Conservation (phyloP, 2,797 vertebrate genomes). For the Sebastes hubbsi region DNA sequence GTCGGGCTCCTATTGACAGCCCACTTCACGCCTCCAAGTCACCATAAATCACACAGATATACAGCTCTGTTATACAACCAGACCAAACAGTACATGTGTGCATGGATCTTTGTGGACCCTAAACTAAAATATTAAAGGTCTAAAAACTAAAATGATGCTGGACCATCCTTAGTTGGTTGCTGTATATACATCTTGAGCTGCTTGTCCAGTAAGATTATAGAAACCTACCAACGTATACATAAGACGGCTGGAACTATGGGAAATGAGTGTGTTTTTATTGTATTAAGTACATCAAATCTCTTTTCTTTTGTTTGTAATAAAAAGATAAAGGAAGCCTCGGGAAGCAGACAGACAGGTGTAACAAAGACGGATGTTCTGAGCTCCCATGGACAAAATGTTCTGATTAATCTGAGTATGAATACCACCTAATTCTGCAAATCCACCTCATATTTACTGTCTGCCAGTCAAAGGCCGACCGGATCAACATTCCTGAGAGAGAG, state of each 20-base stretch:
- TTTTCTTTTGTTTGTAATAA: background rate
- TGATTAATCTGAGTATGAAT: background rate
- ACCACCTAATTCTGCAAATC: background rate
- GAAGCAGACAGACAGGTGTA: background rate
- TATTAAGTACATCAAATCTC: background rate
- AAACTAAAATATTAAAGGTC: too few relatives aligned
- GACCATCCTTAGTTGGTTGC: too few relatives aligned
- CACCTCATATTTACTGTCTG: background rate
- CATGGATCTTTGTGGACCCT: too few relatives aligned
- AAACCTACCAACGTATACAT: too few relatives aligned
- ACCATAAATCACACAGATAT: too few relatives aligned
- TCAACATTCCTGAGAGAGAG: background rate
- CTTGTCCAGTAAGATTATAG: too few relatives aligned
- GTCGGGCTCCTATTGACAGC: background rate
- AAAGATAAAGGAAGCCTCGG: background rate
- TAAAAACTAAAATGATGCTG: too few relatives aligned
- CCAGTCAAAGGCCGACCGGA: background rate
- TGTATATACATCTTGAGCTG: too few relatives aligned
- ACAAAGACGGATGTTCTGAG: background rate
- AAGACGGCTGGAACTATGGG: background rate
- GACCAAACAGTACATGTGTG: too few relatives aligned
- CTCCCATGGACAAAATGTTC: background rate
- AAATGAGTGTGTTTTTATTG: background rate
- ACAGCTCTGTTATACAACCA: too few relatives aligned
- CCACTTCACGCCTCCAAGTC: background rate